A percentile compares a stretch with the other conserved stretches of the same genome.
Conservation (phyloP, 2,113 vertebrate species). For the Nanorana parkeri region DNA sequence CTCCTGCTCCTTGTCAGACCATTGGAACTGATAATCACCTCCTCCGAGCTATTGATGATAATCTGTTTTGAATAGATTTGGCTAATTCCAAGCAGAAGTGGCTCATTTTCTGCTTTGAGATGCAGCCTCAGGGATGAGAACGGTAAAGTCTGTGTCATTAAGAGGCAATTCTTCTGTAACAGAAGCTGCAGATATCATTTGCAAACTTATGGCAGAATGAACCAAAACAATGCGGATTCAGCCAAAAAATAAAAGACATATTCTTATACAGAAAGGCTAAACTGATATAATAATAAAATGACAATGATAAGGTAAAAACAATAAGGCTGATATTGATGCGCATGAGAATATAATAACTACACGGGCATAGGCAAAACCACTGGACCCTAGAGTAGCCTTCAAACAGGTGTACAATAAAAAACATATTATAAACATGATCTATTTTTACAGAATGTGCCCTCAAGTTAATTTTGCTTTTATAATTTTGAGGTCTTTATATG, state of each 20-base stretch:
- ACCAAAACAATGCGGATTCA: conserved; percentile 16
- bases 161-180: not conserved
- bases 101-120: conserved; percentile 45
- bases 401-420: too few relatives aligned
- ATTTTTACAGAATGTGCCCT: too few relatives aligned
- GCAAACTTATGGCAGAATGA: not conserved
- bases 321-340: too few relatives aligned
- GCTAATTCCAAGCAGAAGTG: conserved; percentile 64
- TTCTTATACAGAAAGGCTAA: not conserved
- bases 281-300: too few relatives aligned
- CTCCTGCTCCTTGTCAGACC: conserved; percentile 71
- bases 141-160: conserved; percentile 11
- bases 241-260: not conserved
- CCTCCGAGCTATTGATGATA: conserved; percentile 62
- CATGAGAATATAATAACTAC: too few relatives aligned
- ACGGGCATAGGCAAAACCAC: too few relatives aligned
- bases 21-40: conserved; percentile 70
- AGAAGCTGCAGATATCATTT: conserved; percentile 4
- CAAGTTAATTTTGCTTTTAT: too few relatives aligned
- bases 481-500: too few relatives aligned
- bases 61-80: conserved; percentile 61
- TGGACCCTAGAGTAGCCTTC: too few relatives aligned
- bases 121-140: conserved; percentile 30
- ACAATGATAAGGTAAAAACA: too few relatives aligned
- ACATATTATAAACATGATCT: too few relatives aligned